Evolutionary conservation across 2,888 invertebrate species (phyloP).

Genomic region (Mycogona germanica): DNA sequence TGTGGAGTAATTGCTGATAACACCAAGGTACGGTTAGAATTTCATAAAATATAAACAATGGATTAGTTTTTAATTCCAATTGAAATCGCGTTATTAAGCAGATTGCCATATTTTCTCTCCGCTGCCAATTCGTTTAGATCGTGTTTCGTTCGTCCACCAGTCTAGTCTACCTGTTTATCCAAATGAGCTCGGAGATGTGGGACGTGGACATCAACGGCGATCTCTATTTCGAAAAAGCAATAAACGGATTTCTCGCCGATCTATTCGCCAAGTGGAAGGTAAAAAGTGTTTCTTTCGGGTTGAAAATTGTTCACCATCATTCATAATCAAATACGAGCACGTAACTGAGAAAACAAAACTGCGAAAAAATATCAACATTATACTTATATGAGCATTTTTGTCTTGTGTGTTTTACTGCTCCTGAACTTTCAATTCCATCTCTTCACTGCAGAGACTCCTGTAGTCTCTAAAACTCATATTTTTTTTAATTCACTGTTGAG

Average conservation of each 20-base stretch:
- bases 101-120: conserved; percentile 1
- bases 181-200: conserved; percentile 99
- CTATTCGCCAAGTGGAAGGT: conserved; percentile 95
- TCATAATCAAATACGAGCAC: no score
- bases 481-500: no score
- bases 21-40: conserved; percentile 52
- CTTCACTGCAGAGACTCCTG: no score
- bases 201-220: conserved; percentile 98
- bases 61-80: background rate
- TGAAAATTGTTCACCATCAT: background rate
- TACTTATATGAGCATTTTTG: background rate
- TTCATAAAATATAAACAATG: background rate
- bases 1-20: conserved; percentile 91
- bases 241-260: conserved; percentile 91
- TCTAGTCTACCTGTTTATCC: conserved; percentile 93
- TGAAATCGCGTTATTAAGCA: background rate
- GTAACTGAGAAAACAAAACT: no score
- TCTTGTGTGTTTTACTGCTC: no score
- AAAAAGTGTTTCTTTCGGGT: conserved; percentile 26
- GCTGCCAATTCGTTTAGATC: conserved; percentile 39
- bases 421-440: no score
- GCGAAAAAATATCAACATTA: no score
- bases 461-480: no score
- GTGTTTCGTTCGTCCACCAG: conserved; percentile 96
- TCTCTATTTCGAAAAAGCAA: conserved; percentile 80